These are phyloP conservation scores for Tigriopus japonicus DNA, from an alignment of 1,140 invertebrate genomes.

Conservation along the genomic window DNA sequence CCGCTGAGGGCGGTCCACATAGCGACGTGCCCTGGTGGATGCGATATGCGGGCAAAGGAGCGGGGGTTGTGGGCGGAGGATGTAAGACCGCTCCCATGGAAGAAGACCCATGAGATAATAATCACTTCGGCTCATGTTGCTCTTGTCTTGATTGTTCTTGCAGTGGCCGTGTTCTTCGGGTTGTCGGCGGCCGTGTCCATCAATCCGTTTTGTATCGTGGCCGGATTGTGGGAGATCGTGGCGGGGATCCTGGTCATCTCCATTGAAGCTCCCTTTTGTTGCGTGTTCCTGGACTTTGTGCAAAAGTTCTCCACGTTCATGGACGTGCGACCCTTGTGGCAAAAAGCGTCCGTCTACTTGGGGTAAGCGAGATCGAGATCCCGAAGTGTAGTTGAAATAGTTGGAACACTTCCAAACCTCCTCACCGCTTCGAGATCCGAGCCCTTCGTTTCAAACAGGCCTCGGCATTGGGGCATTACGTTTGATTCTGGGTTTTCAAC, in stretches of 20 bases:
- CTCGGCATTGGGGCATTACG: too few species aligned
- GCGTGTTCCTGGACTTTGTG: slow-evolving; percentile 78
- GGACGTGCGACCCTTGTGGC: slow-evolving; percentile 67
- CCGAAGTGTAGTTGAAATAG: too few species aligned
- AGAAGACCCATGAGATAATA: too few species aligned
- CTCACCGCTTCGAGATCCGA: too few species aligned
- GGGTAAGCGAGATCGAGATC: too few species aligned
- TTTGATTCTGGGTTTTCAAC: too few species aligned
- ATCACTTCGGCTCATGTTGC: neutral
- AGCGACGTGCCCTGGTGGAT: slow-evolving; percentile 72
- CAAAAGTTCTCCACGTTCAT: slow-evolving; percentile 55
- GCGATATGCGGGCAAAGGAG: slow-evolving; percentile 56
- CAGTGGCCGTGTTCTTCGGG: slow-evolving; percentile 8
- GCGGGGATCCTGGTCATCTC: slow-evolving; percentile 20
- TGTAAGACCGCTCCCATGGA: too few species aligned
- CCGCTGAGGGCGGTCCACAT: slow-evolving; percentile 27
- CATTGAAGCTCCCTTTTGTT: slow-evolving; percentile 83
- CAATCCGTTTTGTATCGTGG: slow-evolving; percentile 4
- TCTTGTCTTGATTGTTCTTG: slow-evolving; percentile 5
- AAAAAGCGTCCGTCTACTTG: slow-evolving; percentile 62
- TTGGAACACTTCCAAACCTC: too few species aligned
- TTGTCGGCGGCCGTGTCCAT: neutral
- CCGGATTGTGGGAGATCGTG: slow-evolving; percentile 5
- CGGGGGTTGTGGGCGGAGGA: slow-evolving; percentile 64
- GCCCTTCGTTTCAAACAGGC: too few species aligned